These are phyloP conservation scores for Andrena flavipes DNA, from an alignment of 2,888 invertebrate genomes.

Conservation along the genomic window DNA sequence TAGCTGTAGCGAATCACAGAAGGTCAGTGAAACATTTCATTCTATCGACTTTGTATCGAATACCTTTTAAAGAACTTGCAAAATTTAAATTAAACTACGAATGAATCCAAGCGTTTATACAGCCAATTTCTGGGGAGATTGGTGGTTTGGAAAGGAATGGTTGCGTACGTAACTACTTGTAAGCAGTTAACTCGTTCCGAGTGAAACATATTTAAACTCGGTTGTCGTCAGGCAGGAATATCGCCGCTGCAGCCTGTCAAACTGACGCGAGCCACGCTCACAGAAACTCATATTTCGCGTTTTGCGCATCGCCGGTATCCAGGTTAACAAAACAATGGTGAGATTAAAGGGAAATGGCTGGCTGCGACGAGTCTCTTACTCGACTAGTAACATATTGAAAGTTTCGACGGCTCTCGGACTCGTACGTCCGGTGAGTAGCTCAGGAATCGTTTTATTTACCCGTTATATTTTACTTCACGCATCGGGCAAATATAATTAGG, in stretches of 20 bases:
- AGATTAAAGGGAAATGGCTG: slow-evolving; percentile 45
- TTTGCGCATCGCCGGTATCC: slow-evolving; percentile 48
- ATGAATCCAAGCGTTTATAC: neutral
- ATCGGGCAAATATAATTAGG: slow-evolving; percentile 65
- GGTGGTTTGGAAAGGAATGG: neutral
- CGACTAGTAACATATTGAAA: neutral
- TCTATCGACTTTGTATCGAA: neutral
- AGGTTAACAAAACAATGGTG: slow-evolving; percentile 63
- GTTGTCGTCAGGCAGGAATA: slow-evolving; percentile 51
- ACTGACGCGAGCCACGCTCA: slow-evolving; percentile 55
- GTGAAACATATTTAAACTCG: slow-evolving; percentile 44
- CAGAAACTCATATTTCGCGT: slow-evolving; percentile 42
- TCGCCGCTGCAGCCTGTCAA: slow-evolving; percentile 54
- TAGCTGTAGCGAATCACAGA: slow-evolving; percentile 87
- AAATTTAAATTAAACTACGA: neutral
- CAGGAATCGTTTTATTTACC: slow-evolving; percentile 6
- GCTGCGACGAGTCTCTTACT: neutral
- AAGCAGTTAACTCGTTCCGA: slow-evolving; percentile 19
- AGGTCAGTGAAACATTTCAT: slow-evolving; percentile 85
- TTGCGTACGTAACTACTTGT: neutral
- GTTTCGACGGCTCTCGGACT: neutral
- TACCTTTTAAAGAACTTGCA: too few species aligned
- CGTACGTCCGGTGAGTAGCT: neutral
- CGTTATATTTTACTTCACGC: slow-evolving; percentile 29
- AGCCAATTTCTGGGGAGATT: neutral